Evolutionary conservation across 2,113 vertebrate genomes (phyloP).

Genomic region (Pelecanoides urinatrix): DNA sequence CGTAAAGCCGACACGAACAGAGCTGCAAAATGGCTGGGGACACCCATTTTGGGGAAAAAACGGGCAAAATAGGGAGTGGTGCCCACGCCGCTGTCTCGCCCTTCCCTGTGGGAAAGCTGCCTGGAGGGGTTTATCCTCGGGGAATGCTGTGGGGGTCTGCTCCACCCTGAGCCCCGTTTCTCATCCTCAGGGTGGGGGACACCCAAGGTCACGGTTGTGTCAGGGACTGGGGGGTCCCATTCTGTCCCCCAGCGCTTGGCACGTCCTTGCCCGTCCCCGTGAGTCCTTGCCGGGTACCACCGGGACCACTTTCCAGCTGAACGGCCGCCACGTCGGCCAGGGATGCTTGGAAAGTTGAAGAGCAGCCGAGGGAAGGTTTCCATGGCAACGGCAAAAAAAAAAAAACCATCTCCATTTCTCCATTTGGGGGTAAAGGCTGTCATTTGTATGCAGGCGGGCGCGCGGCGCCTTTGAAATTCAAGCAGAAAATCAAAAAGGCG

Average conservation of each 20-base stretch:
- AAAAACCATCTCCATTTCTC: constrained; percentile 1
- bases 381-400: constrained; percentile 5
- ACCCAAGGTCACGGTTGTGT: background rate
- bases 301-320: background rate
- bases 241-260: fast-evolving
- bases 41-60: background rate
- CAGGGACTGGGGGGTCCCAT: background rate
- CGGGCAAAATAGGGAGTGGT: background rate
- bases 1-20: fast-evolving
- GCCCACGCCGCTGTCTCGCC: fast-evolving
- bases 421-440: background rate
- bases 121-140: fast-evolving
- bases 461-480: background rate
- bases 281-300: background rate
- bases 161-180: background rate
- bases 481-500: background rate
- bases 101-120: background rate
- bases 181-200: background rate
- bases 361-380: constrained; percentile 30
- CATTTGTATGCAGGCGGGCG: constrained; percentile 45
- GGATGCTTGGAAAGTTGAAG: background rate
- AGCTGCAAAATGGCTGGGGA: background rate
- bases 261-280: background rate
- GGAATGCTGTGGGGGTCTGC: background rate
- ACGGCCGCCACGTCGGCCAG: background rate